phyloP scores from a whole-genome alignment of 2,888 invertebrate species.

The Hetaerina titia region DNA sequence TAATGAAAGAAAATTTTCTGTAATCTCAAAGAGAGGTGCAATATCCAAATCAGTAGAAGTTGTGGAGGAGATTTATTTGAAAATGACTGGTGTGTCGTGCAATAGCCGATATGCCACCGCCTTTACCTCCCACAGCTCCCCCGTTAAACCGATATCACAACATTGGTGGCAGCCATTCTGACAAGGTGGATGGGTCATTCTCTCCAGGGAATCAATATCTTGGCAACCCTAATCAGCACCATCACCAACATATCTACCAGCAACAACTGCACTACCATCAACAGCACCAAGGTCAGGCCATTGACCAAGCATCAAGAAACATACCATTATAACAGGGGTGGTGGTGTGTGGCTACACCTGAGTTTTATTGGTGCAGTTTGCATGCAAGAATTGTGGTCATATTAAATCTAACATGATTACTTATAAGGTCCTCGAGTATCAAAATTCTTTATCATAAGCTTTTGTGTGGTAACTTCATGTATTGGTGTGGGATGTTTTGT shows the following conservation, averaged over 20 bases:
- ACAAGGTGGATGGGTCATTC: constrained; percentile 40
- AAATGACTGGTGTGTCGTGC: constrained; percentile 56
- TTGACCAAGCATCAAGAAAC: constrained; percentile 72
- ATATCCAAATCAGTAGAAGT: constrained; percentile 1
- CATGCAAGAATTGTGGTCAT: neutral
- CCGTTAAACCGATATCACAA: constrained; percentile 74
- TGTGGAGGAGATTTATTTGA: constrained; percentile 67
- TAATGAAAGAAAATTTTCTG: neutral
- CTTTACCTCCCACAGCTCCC: constrained; percentile 81
- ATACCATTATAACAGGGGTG: constrained; percentile 16
- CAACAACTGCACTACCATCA: constrained; percentile 64
- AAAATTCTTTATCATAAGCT: neutral
- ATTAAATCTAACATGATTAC: neutral
- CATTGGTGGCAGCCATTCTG: constrained; percentile 58
- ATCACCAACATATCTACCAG: constrained; percentile 62
- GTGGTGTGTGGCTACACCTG: neutral
- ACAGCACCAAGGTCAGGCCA: constrained; percentile 75
- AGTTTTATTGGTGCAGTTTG: constrained; percentile 14
- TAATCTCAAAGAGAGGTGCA: neutral
- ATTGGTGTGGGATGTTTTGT: neutral
- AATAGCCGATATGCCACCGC: constrained; percentile 81
- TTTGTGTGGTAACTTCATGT: neutral
- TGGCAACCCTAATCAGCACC: constrained; percentile 58
- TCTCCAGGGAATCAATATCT: constrained; percentile 44
- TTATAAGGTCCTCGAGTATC: neutral